Conservation (phyloP, 2,888 invertebrate species). For the Eupeodes luniger region DNA sequence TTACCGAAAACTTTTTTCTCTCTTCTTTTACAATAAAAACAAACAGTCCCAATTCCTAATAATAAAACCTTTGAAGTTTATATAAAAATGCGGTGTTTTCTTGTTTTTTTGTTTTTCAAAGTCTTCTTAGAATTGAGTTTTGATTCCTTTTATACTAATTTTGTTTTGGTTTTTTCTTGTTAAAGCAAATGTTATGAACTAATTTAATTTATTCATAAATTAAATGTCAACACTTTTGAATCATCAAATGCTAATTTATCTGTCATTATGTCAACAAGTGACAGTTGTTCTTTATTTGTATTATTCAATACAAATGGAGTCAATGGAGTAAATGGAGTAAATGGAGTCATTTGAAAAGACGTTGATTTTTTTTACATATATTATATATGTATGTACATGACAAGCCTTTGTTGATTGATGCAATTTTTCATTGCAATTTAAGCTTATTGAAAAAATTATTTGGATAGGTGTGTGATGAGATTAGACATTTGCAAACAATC, state of each 20-base stretch:
- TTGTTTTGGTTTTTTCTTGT: not conserved
- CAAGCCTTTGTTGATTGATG: constrained; percentile 21
- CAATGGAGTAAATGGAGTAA: not conserved
- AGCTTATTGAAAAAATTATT: constrained; percentile 16
- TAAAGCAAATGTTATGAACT: constrained; percentile 7
- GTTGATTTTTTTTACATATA: no score
- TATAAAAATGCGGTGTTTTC: not conserved
- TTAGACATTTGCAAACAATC: not conserved
- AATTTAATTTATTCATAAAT: constrained; percentile 10
- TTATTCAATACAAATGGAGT: not conserved
- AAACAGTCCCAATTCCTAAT: not conserved
- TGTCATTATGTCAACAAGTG: constrained; percentile 32
- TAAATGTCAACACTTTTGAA: constrained; percentile 22
- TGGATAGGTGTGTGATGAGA: not conserved
- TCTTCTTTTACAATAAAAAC: not conserved
- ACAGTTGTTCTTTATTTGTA: constrained; percentile 13
- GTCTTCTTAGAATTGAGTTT: not conserved
- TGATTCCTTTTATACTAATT: not conserved
- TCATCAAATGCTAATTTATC: constrained; percentile 28
- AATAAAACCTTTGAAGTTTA: constrained; percentile 8
- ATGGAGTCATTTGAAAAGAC: not conserved
- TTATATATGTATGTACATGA: not conserved
- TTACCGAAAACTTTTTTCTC: not conserved
- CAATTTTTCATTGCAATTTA: constrained; percentile 1
- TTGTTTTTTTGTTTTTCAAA: not conserved